These are phyloP conservation scores for Xestia ashworthii DNA, from an alignment of 2,888 invertebrate genomes.

Conservation along the genomic window DNA sequence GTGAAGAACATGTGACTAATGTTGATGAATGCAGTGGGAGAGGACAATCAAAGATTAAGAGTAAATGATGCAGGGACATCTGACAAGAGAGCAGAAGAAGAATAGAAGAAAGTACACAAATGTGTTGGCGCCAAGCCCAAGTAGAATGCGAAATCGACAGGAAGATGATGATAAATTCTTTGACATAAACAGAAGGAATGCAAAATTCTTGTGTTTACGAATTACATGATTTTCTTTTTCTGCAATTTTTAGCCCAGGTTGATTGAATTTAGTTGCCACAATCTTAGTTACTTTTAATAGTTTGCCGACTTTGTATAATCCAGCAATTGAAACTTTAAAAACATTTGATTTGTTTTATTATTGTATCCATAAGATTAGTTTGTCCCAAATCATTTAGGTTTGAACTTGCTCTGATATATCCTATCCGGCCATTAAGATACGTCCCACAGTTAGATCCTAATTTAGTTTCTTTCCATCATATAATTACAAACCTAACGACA, in stretches of 20 bases:
- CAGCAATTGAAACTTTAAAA: not conserved
- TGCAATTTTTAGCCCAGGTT: not conserved
- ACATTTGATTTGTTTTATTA: not conserved
- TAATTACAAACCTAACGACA: constrained; percentile 56
- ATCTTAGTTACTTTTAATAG: not conserved
- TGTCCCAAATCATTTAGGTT: not conserved
- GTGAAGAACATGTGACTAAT: too few relatives aligned
- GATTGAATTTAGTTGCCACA: not conserved
- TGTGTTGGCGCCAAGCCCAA: too few relatives aligned
- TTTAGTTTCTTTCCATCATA: constrained; percentile 36
- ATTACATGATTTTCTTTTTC: not conserved
- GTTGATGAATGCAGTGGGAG: too few relatives aligned
- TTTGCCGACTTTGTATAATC: not conserved
- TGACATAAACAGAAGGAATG: not conserved
- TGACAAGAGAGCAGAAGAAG: too few relatives aligned
- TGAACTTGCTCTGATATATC: not conserved
- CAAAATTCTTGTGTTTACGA: not conserved
- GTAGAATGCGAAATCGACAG: too few relatives aligned
- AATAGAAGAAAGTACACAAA: too few relatives aligned
- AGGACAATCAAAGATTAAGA: too few relatives aligned
- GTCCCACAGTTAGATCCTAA: constrained; percentile 42
- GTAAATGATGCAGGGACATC: too few relatives aligned
- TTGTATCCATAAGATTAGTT: not conserved
- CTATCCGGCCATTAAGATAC: constrained; percentile 29
- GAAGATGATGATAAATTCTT: too few relatives aligned